A percentile compares a stretch with the other conserved stretches of the same genome.
phyloP scores from a whole-genome alignment of 2,888 invertebrate species.

The Erebia epiphron region DNA sequence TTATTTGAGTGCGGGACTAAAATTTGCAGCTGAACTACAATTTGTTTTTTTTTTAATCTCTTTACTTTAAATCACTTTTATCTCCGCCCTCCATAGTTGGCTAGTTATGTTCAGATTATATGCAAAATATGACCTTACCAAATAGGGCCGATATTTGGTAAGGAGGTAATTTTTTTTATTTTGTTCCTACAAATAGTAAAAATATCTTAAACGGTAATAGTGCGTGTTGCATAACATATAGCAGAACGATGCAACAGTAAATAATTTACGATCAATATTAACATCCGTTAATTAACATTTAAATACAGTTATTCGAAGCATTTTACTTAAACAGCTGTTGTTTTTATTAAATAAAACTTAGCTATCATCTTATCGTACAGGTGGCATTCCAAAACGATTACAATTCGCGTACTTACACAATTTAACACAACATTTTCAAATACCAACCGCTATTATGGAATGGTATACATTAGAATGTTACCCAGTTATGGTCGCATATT shows the following conservation, averaged over 20 bases:
- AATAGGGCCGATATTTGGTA: too few relatives aligned
- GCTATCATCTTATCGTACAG: constrained; percentile 63
- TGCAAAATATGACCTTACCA: too few relatives aligned
- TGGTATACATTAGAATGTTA: constrained; percentile 57
- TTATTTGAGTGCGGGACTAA: too few relatives aligned
- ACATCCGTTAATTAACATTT: constrained; percentile 15
- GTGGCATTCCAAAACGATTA: constrained; percentile 68
- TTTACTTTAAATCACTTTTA: too few relatives aligned
- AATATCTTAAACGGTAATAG: constrained; percentile 3
- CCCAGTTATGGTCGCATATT: constrained; percentile 59
- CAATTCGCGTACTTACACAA: constrained; percentile 52
- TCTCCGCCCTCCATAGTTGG: too few relatives aligned
- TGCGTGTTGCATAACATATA: neutral
- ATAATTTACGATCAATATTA: constrained; percentile 7
- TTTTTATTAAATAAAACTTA: constrained; percentile 19
- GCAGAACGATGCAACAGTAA: constrained; percentile 3
- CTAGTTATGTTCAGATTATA: too few relatives aligned
- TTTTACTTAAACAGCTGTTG: constrained; percentile 20
- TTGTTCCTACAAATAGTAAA: neutral
- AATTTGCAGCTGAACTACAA: too few relatives aligned
- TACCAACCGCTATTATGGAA: constrained; percentile 49
- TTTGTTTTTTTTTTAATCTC: too few relatives aligned
- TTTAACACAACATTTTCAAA: constrained; percentile 47
- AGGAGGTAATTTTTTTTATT: too few relatives aligned
- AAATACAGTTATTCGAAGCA: constrained; percentile 4